Evolutionary conservation across 1,140 invertebrate species (phyloP), one percentile per base, ranked within the genome.

Genomic region (Scaptomyza graminum): DNA sequence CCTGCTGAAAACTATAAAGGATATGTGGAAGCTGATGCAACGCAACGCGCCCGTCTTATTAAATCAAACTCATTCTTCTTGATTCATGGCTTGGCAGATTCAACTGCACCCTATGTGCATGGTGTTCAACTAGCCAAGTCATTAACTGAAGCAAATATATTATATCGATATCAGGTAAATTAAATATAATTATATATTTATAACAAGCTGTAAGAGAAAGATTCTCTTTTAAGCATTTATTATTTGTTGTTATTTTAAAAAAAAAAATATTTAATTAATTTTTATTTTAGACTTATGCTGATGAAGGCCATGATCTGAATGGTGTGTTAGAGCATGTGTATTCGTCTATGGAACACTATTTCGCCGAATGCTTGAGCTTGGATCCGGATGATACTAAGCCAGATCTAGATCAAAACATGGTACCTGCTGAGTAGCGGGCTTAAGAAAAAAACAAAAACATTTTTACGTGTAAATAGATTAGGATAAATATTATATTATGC

Each of bases 101-200:
- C 98, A 74, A 96, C 96, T 82, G 96, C 97, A 76, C 98, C 98
- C 81, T 97, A 98, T 93, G 96, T 97, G 80, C 97, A 99, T 92
- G 96, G 95, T 65, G 95, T 98, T 91, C 94, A 97, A 90, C 94
- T 98, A 59, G 96, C 97, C 37, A 95, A 96, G 90, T 96, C 97
- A 66, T 94, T 99, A 68, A 95, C 96, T 18, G 95, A 96, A 80
- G 95, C 95, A 61, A 96, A 96, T 80, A 95, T 98, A 67, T 94
- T 98, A 69, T 98, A 97, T 92, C 94, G 96, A 93, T 96, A 97
- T 93, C 97, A 98, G 95, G 97, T 98, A 67, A 22, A 22, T 22
- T 3, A 22, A 22, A 22, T 2, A 1, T 22, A 3, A 22, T 22
- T 3, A 22, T 22, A 22, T 22, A 3, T 22, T 22, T 22, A 22